Conservation (phyloP, 2,797 vertebrate species). For the Petrocephalus sullivani region DNA sequence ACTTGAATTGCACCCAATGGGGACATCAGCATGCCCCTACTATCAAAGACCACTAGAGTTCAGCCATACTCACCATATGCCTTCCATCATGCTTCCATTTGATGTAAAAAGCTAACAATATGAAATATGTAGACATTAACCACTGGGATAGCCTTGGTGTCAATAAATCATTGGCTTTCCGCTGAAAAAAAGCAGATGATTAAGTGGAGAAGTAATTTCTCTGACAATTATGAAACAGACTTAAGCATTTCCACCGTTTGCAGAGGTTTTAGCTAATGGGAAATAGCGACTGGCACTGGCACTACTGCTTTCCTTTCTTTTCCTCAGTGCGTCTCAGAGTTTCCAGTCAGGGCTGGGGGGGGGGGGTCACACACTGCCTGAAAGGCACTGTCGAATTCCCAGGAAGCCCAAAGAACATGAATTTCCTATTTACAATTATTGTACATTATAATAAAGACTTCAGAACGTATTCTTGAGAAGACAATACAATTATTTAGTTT, state of each 20-base stretch:
- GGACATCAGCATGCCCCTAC: neutral
- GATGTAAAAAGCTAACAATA: neutral
- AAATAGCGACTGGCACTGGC: neutral
- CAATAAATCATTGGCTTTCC: neutral
- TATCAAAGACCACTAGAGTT: neutral
- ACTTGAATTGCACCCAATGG: neutral
- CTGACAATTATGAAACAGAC: neutral
- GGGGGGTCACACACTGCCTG: neutral
- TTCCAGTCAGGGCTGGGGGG: neutral
- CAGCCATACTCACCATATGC: neutral
- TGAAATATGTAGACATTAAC: neutral
- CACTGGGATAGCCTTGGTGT: neutral
- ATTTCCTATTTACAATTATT: neutral
- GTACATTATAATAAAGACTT: neutral
- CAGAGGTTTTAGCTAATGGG: neutral
- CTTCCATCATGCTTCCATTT: neutral
- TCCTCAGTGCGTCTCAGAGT: neutral
- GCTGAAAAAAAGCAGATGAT: neutral
- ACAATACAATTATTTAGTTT: neutral
- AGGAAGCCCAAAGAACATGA: neutral
- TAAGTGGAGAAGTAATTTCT: neutral
- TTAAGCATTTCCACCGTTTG: neutral
- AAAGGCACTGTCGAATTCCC: neutral
- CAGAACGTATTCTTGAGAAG: neutral
- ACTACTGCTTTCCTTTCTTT: too few species aligned